Conservation (phyloP, 2,113 vertebrate species). For the Carettochelys insculpta region DNA sequence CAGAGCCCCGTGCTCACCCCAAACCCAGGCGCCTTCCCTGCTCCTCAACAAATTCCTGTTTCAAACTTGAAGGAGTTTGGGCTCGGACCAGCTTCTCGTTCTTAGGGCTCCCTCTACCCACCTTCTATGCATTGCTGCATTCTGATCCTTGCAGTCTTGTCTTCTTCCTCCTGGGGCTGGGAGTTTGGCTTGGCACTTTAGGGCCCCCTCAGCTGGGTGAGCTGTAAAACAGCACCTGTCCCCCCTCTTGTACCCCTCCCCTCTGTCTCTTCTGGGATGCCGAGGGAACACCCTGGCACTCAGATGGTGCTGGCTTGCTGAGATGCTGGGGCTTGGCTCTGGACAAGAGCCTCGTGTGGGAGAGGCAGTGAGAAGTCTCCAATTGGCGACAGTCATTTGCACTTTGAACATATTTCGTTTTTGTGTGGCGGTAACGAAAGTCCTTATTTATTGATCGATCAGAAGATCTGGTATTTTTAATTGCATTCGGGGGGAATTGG, state of each 20-base stretch:
- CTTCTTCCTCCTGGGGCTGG: conserved; percentile 73
- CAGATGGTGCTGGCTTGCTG: conserved; percentile 73
- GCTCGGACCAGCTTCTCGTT: conserved; percentile 72
- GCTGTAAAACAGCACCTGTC: conserved; percentile 64
- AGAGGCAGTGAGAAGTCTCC: conserved; percentile 77
- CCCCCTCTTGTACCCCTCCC: conserved; percentile 57
- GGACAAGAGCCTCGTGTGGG: conserved; percentile 65
- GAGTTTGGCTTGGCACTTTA: conserved; percentile 80
- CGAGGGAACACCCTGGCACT: conserved; percentile 71
- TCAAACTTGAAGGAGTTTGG: conserved; percentile 39
- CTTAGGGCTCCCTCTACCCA: conserved; percentile 76
- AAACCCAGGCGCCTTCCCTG: conserved; percentile 65
- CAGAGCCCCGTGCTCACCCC: conserved; percentile 43
- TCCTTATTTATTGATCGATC: conserved; percentile 83
- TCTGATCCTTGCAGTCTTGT: conserved; percentile 71
- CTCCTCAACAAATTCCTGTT: conserved; percentile 42
- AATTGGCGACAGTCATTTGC: conserved; percentile 81
- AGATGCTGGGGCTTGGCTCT: conserved; percentile 66
- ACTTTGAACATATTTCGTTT: conserved; percentile 84
- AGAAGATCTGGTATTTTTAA: conserved; percentile 75
- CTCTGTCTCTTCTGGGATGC: conserved; percentile 68
- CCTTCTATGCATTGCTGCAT: conserved; percentile 75
- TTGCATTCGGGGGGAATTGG: conserved; percentile 66
- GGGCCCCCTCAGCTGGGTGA: conserved; percentile 72
- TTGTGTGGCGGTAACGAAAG: conserved; percentile 83